Evolutionary conservation across 2,797 vertebrate genomes (phyloP).

Genomic region (Spinus pinus): DNA sequence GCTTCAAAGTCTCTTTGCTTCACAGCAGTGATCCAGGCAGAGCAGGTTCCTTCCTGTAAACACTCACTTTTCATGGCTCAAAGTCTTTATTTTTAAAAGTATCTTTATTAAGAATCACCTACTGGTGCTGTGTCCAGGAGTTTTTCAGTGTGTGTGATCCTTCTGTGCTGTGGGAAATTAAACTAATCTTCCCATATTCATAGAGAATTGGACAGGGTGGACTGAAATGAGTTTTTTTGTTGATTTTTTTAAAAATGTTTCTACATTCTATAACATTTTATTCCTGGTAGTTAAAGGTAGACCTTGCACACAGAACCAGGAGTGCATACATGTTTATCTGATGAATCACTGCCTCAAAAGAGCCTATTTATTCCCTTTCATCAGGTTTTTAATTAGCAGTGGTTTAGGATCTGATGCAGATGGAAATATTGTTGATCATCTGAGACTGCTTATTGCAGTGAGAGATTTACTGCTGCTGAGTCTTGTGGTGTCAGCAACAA

Average conservation of each 20-base stretch:
- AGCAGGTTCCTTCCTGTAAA: slow-evolving; percentile 25
- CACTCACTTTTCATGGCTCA: neutral
- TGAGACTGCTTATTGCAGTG: neutral
- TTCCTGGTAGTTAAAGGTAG: neutral
- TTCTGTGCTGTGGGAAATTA: neutral
- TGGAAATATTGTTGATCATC: neutral
- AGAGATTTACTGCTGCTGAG: neutral
- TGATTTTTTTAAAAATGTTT: neutral
- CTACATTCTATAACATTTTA: neutral
- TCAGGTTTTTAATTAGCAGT: neutral
- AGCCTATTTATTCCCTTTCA: neutral
- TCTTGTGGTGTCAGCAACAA: neutral
- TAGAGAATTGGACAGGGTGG: neutral
- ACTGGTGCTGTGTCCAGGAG: neutral
- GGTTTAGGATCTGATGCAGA: neutral
- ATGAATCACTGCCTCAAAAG: neutral
- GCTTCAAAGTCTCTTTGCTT: slow-evolving; percentile 7
- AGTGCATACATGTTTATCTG: neutral
- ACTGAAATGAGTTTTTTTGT: neutral
- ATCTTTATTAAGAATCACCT: neutral
- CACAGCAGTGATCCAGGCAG: neutral
- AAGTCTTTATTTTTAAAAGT: neutral
- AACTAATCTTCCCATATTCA: neutral
- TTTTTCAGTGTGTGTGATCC: neutral
- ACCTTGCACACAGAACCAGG: neutral